Evolutionary conservation across 2,888 invertebrate genomes (phyloP), one percentile per base, ranked within the genome.

Genomic region (Molanna angustata): DNA sequence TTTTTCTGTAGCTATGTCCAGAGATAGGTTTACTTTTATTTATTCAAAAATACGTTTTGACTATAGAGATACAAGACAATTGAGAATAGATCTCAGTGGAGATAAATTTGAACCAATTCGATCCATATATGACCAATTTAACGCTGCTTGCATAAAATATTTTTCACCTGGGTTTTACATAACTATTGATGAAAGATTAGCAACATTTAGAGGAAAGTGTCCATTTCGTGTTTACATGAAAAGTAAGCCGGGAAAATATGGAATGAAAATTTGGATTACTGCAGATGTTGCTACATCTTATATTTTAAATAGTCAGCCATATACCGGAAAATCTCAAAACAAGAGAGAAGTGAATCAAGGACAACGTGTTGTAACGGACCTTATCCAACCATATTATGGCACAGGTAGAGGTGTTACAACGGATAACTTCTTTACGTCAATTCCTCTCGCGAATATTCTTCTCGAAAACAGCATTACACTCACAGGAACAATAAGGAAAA

Each of bases 141-240:
- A 44, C 3, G 13, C n/a, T 20, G 17, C 18, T 9, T 49, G 22
- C 19, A 16, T 14, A 13, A 20, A 32, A 27, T 47, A 52, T 32
- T 52, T 47, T 21, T 52, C 46, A n/a, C 40, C 47, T 41, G 14
- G 41, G 16, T n/a, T 35, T 32, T 4, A 49, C 9, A 46, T 54
- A 42, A 56, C 56, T 19, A 45, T 52, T 11, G 56, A 52, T 45
- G 56, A 56, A 22, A 43, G 46, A 27, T 45, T 56, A 37, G 49
- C 52, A 7, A 39, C 32, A 1, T 54, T 33, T 35, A 47, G 44
- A 40, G 57, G 57, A 2, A 57, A 57, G 39, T 54, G 57, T 18
- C 49, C 50, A 39, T 56, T 56, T 53, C 49, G 56, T 3, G 53
- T 53, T 9, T 56, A 40, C 31, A 62, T 61, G 33, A 61, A 60